Percentiles rank a stretch among this genome's conserved stretches.
Conservation (phyloP, 2,888 invertebrate genomes). For the Heteromurus nitidus region DNA sequence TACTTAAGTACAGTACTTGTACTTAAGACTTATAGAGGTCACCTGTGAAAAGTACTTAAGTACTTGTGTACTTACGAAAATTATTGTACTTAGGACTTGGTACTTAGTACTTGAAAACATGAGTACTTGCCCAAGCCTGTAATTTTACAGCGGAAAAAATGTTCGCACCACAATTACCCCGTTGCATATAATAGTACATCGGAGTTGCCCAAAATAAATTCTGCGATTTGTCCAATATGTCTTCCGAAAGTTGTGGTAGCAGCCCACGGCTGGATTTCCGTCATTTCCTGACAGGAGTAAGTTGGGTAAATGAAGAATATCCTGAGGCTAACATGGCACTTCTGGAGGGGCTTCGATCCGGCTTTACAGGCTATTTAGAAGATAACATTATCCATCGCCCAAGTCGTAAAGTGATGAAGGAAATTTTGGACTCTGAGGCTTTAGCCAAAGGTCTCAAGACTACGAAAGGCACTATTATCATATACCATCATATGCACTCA, state of each 20-base stretch:
- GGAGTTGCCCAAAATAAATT: no score
- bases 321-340: conserved; percentile 37
- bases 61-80: no score
- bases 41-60: no score
- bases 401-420: not conserved
- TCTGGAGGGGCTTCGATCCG: conserved; percentile 27
- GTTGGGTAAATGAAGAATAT: conserved; percentile 39
- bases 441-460: not conserved
- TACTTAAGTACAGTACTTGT: no score
- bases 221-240: no score
- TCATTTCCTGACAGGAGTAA: conserved; percentile 20
- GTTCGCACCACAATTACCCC: no score
- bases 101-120: not conserved
- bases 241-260: conserved; percentile 11
- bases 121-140: no score
- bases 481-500: not conserved
- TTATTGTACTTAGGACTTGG: not conserved
- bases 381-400: conserved; percentile 25
- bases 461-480: not conserved
- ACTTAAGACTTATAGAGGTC: no score
- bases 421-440: conserved; percentile 1
- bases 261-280: conserved; percentile 21
- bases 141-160: no score
- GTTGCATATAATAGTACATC: no score
- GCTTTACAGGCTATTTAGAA: conserved; percentile 22